Base-by-base conservation (phyloP, 2,797 vertebrate genomes). In the Amphiprion clarkii region DNA sequence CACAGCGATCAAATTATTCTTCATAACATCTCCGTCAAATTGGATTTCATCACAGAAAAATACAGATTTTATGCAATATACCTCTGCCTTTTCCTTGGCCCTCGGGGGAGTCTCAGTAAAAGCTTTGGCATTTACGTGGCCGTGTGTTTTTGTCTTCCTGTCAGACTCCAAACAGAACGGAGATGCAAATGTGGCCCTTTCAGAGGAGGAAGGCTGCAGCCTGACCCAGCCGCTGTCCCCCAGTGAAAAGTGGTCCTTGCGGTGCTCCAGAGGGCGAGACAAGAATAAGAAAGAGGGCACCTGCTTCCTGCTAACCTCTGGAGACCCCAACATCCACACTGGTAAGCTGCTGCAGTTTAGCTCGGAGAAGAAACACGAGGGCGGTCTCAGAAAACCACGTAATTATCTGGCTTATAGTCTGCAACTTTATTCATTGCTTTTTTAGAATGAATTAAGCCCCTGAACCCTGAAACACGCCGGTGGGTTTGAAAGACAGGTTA, bases 141-240 rank as follows among this genome's bases (percentile, higher is more conserved):
- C 1, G 3, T 85, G 61, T 76, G 51, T 78, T 87, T 83, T n/a
- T 87, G 78, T 90, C 67, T 46, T 86, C 65, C 65, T 76, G 64
- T 84, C 92, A 99, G 98, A 97, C 90, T 98, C 97, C 57, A 98
- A 99, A 89, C 98, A 98, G 94, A 99, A 99, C 0, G 98, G 98
- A 0, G 97, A 99, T 65, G 97, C 97, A 85, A 98, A 94, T 0
- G 95, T 94, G 63, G 95, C 96, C 85, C 93, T 97, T 92, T 96
- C 97, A 0, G 97, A 98, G 0, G 97, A 97, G 51, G 97, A 99
- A 86, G 93, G 94, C 84, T 95, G 94, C 73, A 95, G 93, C 27
- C 93, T 96, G 91, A 96, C 96, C 10, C 95, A 97, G 90, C 96
- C 96, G 0, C 94, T 96, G 0, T 87, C 91, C 0, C 95, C 94